Percentiles rank a stretch among this genome's conserved stretches.
phyloP scores from a whole-genome alignment of 2,888 invertebrate species.

The Drosophila putrida region DNA sequence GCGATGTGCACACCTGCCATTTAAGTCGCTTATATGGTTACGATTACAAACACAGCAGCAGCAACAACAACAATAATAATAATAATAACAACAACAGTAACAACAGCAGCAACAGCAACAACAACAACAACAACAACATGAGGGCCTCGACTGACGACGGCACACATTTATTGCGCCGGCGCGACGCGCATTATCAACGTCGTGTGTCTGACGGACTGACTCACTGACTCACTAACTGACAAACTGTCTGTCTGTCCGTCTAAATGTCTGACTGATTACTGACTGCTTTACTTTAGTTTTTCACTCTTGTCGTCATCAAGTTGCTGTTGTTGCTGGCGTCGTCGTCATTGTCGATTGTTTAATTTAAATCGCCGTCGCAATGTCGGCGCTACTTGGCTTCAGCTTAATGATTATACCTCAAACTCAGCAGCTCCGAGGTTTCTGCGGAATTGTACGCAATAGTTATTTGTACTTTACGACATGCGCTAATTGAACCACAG shows the following conservation, averaged over 20 bases:
- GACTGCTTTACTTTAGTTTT: conserved; percentile 74
- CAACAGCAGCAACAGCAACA: conserved; percentile 28
- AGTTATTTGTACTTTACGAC: conserved; percentile 79
- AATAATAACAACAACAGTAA: conserved; percentile 35
- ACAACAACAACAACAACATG: conserved; percentile 49
- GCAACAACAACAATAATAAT: conserved; percentile 18
- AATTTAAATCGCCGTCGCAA: conserved; percentile 75
- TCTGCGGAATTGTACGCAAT: conserved; percentile 69
- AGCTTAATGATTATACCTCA: conserved; percentile 68
- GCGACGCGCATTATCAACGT: conserved; percentile 77
- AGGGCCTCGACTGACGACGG: conserved; percentile 67
- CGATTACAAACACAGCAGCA: conserved; percentile 69
- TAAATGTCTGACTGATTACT: conserved; percentile 46
- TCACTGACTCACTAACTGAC: conserved; percentile 31
- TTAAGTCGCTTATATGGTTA: conserved; percentile 80
- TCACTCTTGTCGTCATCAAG: conserved; percentile 67
- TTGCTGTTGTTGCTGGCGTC: conserved; percentile 38
- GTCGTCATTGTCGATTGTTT: conserved; percentile 75
- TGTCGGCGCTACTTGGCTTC: conserved; percentile 62
- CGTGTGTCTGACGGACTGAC: conserved; percentile 61
- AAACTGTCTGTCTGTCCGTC: conserved; percentile 36
- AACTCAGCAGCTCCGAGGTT: conserved; percentile 37
- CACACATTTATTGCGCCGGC: conserved; percentile 80
- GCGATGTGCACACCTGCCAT: conserved; percentile 86
- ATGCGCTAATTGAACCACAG: conserved; percentile 75